Evolutionary conservation across 2,797 vertebrate genomes (phyloP), one percentile per base, ranked within the genome.

Genomic region (Semaprochilodus insignis): DNA sequence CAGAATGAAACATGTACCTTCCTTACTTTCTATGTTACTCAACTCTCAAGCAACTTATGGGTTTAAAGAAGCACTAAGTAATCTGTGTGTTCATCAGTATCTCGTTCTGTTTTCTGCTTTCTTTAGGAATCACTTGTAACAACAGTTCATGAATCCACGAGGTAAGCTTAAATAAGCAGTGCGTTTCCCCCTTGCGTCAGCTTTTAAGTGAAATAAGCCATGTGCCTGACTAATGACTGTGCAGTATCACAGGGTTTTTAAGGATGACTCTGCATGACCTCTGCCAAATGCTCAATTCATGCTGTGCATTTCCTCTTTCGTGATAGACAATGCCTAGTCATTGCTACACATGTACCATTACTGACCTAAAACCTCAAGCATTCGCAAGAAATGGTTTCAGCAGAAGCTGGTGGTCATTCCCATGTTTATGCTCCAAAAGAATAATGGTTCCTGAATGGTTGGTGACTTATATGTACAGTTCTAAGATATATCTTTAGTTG

Each of bases 61-160:
- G 44, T 48, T 40, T 40, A 40, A 31, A 1, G 3, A 31, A 31
- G 31, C 31, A 31, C 31, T 31, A 1, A 31, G 31, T 31, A 31
- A 31, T 36, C 2, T 40, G 21, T 40, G 6, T 44, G 17, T 10
- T 66, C 31, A 34, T 19, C 34, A 17, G 16, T 21, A 21, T 69
- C 40, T 3, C 16, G 23, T 3, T 77, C 55, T 85, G 16, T 84
- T 75, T 78, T 55, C 93, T 92, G 55, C 2, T 8, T n/a, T 44
- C 44, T 79, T 59, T 92, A 99, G 97, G 96, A 96, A 60, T 88
- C 91, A 4, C 88, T 92, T 3, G 90, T 96, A 85, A 96, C 95
- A n/a, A 93, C 95, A n/a, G 0, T 86, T 69, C 66, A 78, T 17
- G 91, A 96, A 15, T 82, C 84, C 63, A 86, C 92, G 85, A 96